Conservation (phyloP, 2,797 vertebrate species). For the Malurus splendens region DNA sequence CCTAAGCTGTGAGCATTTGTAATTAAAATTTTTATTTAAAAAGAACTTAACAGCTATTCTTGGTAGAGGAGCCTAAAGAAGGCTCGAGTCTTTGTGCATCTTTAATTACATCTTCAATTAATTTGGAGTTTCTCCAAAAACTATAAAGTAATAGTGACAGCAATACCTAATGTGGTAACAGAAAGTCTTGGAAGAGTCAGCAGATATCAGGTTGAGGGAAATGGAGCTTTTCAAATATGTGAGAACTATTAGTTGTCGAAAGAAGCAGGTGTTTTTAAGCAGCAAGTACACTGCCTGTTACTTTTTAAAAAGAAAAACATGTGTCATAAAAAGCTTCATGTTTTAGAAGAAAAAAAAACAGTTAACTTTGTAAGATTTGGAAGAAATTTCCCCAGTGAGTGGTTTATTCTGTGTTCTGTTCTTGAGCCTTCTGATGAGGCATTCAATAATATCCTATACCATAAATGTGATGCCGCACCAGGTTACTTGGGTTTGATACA, state of each 20-base stretch:
- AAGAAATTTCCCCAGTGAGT: not conserved
- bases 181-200: not conserved
- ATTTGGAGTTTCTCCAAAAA: not conserved
- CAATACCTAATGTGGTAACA: not conserved
- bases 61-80: not conserved
- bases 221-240: not conserved
- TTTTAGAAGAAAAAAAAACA: rapidly evolving
- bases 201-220: not conserved
- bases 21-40: not conserved
- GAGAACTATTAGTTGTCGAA: not conserved
- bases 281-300: not conserved
- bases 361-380: not conserved
- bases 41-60: not conserved
- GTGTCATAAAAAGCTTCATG: not conserved
- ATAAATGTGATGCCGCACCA: not conserved
- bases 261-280: not conserved
- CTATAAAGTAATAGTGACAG: not conserved
- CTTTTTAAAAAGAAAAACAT: not conserved
- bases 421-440: not conserved
- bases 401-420: not conserved
- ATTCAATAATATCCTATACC: not conserved
- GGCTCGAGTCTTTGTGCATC: not conserved
- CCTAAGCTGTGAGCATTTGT: not conserved
- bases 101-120: not conserved
- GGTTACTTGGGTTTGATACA: not conserved